These are phyloP conservation scores for Helicoverpa armigera DNA, from an alignment of 1,140 invertebrate genomes.

Conservation along the genomic window DNA sequence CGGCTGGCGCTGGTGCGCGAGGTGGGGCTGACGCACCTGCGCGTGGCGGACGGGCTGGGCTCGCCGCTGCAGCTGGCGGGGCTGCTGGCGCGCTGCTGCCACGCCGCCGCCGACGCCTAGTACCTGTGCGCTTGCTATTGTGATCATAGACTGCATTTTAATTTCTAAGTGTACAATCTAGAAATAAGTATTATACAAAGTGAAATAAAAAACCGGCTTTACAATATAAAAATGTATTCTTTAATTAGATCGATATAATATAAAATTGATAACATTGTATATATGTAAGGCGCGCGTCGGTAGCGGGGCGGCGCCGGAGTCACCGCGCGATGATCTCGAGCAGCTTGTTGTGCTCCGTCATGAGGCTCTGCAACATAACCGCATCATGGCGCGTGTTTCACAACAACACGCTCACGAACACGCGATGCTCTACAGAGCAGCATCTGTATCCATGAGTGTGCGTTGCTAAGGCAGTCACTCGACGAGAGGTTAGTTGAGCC, in stretches of 20 bases:
- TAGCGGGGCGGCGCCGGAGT: constrained; percentile 14
- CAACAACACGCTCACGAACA: neutral
- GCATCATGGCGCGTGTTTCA: neutral
- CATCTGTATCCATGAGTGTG: neutral
- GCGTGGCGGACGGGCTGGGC: constrained; percentile 95
- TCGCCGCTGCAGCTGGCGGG: constrained; percentile 96
- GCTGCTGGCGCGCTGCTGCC: constrained; percentile 94
- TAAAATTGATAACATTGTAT: constrained; percentile 42
- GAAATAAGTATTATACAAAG: no score
- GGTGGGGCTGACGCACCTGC: constrained; percentile 97
- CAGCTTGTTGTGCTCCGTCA: constrained; percentile 80
- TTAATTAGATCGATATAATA: constrained; percentile 22
- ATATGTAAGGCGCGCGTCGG: constrained; percentile 24
- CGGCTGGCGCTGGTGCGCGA: constrained; percentile 97
- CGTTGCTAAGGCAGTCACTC: no score
- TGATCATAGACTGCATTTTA: no score
- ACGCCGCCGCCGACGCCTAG: constrained; percentile 58
- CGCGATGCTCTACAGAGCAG: neutral
- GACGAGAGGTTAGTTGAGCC: neutral
- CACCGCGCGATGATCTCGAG: constrained; percentile 60
- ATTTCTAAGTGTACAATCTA: no score
- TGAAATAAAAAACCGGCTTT: neutral
- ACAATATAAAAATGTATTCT: constrained; percentile 39
- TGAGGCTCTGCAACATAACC: constrained; percentile 76
- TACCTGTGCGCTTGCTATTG: neutral